Evolutionary conservation across 2,113 vertebrate species (phyloP).

Genomic region (Drymodes brunneopygia): DNA sequence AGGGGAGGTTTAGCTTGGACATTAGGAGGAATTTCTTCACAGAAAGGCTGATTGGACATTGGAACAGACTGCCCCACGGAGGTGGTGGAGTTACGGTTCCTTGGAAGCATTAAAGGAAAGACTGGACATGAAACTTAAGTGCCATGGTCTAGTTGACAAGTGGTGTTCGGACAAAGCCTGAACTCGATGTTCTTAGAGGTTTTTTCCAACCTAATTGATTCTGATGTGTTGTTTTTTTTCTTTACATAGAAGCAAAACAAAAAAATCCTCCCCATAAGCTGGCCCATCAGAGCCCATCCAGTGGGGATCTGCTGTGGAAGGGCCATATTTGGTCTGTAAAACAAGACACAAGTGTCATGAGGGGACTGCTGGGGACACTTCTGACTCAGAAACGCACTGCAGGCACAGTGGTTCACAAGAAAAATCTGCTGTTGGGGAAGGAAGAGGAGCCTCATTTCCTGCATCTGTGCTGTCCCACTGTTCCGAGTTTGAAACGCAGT

Average conservation of each 20-base stretch:
- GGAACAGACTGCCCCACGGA: not conserved
- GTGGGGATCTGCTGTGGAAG: rapidly evolving
- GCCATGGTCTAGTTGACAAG: too few species aligned
- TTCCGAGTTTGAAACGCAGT: not conserved
- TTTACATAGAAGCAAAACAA: not conserved
- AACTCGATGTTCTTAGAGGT: not conserved
- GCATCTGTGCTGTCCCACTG: not conserved
- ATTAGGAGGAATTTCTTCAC: not conserved
- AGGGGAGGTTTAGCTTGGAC: not conserved
- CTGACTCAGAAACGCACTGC: not conserved
- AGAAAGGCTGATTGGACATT: not conserved
- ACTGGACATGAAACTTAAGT: not conserved
- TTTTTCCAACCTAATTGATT: not conserved
- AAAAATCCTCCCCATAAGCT: not conserved
- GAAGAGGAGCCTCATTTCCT: not conserved
- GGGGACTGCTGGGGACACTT: not conserved
- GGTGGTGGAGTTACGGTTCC: not conserved
- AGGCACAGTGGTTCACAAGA: rapidly evolving
- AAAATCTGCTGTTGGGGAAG: not conserved
- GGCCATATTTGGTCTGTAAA: rapidly evolving
- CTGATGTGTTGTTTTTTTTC: too few species aligned
- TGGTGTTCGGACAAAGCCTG: not conserved
- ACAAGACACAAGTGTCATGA: not conserved
- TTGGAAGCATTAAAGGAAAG: not conserved
- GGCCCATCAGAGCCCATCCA: not conserved